phyloP scores from a whole-genome alignment of 2,797 vertebrate species.

The Labroides dimidiatus region DNA sequence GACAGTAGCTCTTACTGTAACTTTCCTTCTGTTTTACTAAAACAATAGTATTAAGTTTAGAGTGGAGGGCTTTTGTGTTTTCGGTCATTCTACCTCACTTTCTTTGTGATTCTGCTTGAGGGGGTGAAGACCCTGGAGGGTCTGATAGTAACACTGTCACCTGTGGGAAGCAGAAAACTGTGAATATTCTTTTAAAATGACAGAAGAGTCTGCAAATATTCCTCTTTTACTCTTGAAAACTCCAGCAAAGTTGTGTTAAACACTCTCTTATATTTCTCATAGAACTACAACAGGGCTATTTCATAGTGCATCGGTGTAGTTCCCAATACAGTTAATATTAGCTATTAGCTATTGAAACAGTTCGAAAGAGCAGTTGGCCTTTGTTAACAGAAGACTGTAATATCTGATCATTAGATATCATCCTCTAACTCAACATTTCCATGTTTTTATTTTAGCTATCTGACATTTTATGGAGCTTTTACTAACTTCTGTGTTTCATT shows the following conservation, averaged over 20 bases:
- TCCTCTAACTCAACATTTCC: conserved; percentile 2
- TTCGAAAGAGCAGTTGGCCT: neutral
- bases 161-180: neutral
- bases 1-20: conserved; percentile 12
- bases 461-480: neutral
- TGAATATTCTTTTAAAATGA: neutral
- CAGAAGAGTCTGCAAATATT: neutral
- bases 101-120: conserved; percentile 13
- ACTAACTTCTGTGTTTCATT: neutral
- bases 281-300: conserved; percentile 16
- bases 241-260: neutral
- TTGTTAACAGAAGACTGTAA: neutral
- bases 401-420: conserved; percentile 1
- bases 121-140: neutral
- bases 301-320: conserved; percentile 15
- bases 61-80: conserved; percentile 19
- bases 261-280: neutral
- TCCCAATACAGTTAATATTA: conserved; percentile 4
- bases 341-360: neutral
- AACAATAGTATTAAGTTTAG: neutral
- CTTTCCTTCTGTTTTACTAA: neutral
- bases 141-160: neutral
- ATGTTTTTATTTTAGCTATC: neutral
- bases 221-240: neutral
- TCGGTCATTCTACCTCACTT: conserved; percentile 56